A percentile compares a stretch with the other conserved stretches of the same genome.
Evolutionary conservation across 2,888 invertebrate genomes (phyloP).

Genomic region (Teleiodes luculella): DNA sequence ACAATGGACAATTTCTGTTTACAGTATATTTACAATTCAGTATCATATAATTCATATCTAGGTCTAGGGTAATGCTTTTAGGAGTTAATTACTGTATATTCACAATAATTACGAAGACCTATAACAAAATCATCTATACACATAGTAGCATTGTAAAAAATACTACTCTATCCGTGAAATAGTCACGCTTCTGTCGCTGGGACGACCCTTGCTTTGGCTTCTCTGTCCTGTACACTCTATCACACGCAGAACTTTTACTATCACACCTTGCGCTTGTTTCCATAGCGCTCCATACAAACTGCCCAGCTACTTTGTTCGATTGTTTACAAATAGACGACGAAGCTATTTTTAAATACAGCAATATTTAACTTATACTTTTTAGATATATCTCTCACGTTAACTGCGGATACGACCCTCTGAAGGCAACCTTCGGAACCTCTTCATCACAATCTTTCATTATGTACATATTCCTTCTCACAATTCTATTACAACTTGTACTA

Average conservation of each 20-base stretch:
- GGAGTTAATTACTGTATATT: slow-evolving; percentile 71
- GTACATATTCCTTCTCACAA: slow-evolving; percentile 66
- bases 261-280: slow-evolving; percentile 30
- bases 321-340: slow-evolving; percentile 57
- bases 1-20: slow-evolving; percentile 74
- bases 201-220: slow-evolving; percentile 41
- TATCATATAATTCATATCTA: slow-evolving; percentile 71
- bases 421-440: slow-evolving; percentile 44
- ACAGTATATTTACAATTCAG: slow-evolving; percentile 77
- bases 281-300: slow-evolving; percentile 20
- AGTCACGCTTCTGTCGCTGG: slow-evolving; percentile 48
- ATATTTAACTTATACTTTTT: slow-evolving; percentile 59
- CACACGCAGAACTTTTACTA: slow-evolving; percentile 25
- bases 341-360: slow-evolving; percentile 72
- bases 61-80: slow-evolving; percentile 62
- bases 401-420: slow-evolving; percentile 39
- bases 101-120: slow-evolving; percentile 72
- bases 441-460: slow-evolving; percentile 63
- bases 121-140: slow-evolving; percentile 67
- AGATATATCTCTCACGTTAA: slow-evolving; percentile 42
- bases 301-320: slow-evolving; percentile 64
- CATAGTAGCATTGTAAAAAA: slow-evolving; percentile 73
- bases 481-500: slow-evolving; percentile 76
- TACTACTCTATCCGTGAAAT: slow-evolving; percentile 58
- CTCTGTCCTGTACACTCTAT: slow-evolving; percentile 19